Percentiles rank a stretch among this genome's conserved stretches.
These are phyloP conservation scores for Sphenopsis melanotis DNA, from an alignment of 2,797 vertebrate species.

Conservation along the genomic window DNA sequence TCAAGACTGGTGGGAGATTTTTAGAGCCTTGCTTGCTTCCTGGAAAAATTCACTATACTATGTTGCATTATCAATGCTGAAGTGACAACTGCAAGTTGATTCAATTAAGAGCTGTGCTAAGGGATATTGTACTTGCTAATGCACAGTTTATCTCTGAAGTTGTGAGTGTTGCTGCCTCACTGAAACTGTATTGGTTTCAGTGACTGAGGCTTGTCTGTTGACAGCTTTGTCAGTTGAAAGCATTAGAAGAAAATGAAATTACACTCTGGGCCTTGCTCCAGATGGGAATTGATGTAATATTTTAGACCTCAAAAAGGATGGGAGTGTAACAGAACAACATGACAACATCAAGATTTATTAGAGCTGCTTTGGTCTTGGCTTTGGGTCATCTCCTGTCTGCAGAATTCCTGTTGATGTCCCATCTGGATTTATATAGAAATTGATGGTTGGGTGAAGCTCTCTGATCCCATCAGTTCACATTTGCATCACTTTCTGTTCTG, in stretches of 20 bases:
- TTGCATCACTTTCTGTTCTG: slow-evolving; percentile 4
- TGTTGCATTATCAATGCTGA: not conserved
- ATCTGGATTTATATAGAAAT: slow-evolving; percentile 20
- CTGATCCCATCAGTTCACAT: slow-evolving; percentile 31
- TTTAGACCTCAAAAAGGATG: slow-evolving; percentile 7
- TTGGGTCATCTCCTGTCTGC: slow-evolving; percentile 20
- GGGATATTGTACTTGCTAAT: not conserved
- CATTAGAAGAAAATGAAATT: slow-evolving; percentile 11
- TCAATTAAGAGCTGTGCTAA: not conserved
- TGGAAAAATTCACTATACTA: not conserved
- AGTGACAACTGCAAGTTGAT: not conserved
- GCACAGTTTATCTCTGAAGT: not conserved
- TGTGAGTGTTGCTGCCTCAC: not conserved
- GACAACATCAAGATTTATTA: slow-evolving; percentile 31
- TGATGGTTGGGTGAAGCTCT: not conserved
- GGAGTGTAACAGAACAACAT: not conserved
- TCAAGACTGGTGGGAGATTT: not conserved
- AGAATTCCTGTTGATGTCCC: slow-evolving; percentile 18
- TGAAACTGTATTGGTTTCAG: not conserved
- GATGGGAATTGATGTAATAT: slow-evolving; percentile 24
- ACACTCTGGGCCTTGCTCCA: not conserved
- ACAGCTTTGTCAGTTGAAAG: not conserved
- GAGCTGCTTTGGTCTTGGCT: slow-evolving; percentile 32
- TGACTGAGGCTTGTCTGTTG: not conserved
- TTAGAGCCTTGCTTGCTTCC: not conserved